Evolutionary conservation across 2,113 vertebrate genomes (phyloP).

Genomic region (Chloropsis hardwickii): DNA sequence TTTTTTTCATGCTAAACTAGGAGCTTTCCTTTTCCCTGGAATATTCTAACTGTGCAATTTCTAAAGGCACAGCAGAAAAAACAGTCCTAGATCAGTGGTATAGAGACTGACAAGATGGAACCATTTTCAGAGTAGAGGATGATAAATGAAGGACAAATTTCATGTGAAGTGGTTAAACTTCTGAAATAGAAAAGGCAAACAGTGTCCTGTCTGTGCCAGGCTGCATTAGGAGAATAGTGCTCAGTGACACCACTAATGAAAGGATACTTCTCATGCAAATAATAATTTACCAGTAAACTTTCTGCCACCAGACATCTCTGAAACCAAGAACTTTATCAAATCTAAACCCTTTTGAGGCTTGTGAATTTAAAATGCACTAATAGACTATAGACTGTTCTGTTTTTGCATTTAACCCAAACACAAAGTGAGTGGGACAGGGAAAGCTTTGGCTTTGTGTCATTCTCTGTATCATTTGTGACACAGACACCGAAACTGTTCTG

Average conservation of each 20-base stretch:
- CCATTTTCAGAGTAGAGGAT: background rate
- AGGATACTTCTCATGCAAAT: background rate
- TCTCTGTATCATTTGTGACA: background rate
- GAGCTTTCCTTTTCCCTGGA: background rate
- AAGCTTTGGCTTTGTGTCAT: background rate
- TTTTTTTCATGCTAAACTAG: background rate
- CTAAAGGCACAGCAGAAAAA: background rate
- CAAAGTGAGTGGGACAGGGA: background rate
- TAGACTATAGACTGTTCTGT: background rate
- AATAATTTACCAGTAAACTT: background rate
- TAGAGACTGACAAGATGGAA: background rate
- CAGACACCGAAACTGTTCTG: background rate
- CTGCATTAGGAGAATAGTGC: background rate
- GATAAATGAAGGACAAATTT: background rate
- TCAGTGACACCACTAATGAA: background rate
- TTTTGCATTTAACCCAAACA: background rate
- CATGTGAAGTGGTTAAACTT: background rate
- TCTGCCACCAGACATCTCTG: background rate
- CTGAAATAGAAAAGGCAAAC: background rate
- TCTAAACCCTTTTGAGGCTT: background rate
- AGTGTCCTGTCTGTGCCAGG: background rate
- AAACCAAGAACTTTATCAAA: background rate
- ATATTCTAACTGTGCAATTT: background rate
- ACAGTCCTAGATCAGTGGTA: background rate
- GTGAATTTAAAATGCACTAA: background rate